phyloP scores from a whole-genome alignment of 1,140 invertebrate genomes.

The Drosophila takahashii region DNA sequence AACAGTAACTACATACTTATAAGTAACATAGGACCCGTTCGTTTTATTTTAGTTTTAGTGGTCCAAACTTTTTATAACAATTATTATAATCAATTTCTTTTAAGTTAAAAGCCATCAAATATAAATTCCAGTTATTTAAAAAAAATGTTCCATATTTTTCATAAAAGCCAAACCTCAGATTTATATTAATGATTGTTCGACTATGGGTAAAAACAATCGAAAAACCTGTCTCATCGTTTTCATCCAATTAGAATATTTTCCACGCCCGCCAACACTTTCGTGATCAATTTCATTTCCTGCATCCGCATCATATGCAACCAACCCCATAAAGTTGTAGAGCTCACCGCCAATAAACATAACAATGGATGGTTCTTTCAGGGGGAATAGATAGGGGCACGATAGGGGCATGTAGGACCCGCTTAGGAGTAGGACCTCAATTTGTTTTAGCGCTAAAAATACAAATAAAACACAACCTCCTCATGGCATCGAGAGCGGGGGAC shows the following conservation, averaged over 20 bases:
- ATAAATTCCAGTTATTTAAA: background rate
- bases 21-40: too few species aligned
- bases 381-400: conserved; percentile 6
- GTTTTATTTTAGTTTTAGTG: too few species aligned
- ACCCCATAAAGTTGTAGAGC: conserved; percentile 42
- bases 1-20: too few species aligned
- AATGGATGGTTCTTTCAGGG: conserved; percentile 26
- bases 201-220: background rate
- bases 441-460: conserved; percentile 81
- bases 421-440: conserved; percentile 71
- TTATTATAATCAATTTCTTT: too few species aligned
- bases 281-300: conserved; percentile 41
- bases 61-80: too few species aligned
- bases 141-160: background rate
- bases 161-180: background rate
- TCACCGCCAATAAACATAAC: conserved; percentile 59
- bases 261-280: conserved; percentile 16
- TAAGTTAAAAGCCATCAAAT: too few species aligned
- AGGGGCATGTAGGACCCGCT: conserved; percentile 29
- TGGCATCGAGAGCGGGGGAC: background rate
- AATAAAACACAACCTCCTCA: conserved; percentile 60
- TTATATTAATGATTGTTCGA: conserved; percentile 1
- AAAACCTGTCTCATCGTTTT: conserved; percentile 13
- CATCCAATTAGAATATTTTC: conserved; percentile 36
- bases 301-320: conserved; percentile 23